Evolutionary conservation across 2,797 vertebrate genomes (phyloP).

Genomic region (Podarcis lilfordi): DNA sequence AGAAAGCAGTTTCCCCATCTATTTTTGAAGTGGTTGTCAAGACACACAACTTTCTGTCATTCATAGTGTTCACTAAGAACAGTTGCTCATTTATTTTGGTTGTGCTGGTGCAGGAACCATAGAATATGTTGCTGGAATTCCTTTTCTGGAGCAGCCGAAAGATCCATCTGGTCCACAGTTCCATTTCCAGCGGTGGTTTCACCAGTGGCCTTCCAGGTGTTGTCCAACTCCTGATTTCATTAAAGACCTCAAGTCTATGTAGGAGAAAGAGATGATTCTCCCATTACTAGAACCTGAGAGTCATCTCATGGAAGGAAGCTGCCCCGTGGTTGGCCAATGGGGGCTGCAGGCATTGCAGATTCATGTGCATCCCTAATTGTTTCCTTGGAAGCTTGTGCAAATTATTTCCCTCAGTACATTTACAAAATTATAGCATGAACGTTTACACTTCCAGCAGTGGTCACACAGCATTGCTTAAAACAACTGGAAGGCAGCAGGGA

Average conservation of each 20-base stretch:
- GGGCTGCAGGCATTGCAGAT: background rate
- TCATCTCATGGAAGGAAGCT: background rate
- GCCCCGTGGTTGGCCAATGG: background rate
- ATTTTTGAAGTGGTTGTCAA: background rate
- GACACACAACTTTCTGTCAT: background rate
- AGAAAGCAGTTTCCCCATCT: fast-evolving
- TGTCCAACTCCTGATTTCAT: background rate
- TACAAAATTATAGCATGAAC: background rate
- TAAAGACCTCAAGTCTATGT: background rate
- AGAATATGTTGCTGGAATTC: background rate
- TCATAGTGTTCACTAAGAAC: background rate
- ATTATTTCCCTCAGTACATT: fast-evolving
- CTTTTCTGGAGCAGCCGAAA: background rate
- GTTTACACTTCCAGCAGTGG: background rate
- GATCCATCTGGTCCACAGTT: background rate
- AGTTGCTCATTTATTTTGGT: background rate
- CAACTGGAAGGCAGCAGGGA: slow-evolving; percentile 13
- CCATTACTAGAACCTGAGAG: background rate
- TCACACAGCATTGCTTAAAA: background rate
- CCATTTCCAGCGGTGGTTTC: background rate
- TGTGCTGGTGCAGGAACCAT: background rate
- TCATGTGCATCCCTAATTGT: fast-evolving
- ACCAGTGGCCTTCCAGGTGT: background rate
- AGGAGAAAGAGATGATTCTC: too few relatives aligned
- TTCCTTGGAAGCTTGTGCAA: background rate